phyloP scores from a whole-genome alignment of 2,113 vertebrate genomes.

The Tragelaphus scriptus region DNA sequence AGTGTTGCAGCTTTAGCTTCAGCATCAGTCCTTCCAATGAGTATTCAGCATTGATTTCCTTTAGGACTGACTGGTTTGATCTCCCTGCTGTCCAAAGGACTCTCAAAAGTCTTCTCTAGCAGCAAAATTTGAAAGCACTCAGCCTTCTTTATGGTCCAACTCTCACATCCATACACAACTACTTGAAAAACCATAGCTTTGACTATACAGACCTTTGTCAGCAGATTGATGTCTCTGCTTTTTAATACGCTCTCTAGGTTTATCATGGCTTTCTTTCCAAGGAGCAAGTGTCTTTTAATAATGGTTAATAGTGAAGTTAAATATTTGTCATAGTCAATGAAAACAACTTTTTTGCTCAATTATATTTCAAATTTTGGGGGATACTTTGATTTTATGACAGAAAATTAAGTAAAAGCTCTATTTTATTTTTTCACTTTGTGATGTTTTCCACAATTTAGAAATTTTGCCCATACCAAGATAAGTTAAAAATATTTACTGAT shows the following conservation, averaged over 20 bases:
- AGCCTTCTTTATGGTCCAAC: background rate
- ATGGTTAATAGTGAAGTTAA: background rate
- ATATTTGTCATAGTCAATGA: background rate
- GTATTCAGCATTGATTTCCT: background rate
- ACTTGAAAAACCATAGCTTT: background rate
- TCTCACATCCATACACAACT: background rate
- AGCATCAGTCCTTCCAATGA: background rate
- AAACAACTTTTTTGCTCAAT: background rate
- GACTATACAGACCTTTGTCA: background rate
- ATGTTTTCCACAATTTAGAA: background rate
- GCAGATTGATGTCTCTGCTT: background rate
- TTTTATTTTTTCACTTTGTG: background rate
- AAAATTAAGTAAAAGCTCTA: background rate
- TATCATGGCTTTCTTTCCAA: background rate
- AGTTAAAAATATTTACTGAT: background rate
- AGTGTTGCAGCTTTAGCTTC: background rate
- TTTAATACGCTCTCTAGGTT: background rate
- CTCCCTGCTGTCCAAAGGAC: background rate
- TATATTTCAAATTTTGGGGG: background rate
- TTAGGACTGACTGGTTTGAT: background rate
- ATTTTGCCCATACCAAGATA: background rate
- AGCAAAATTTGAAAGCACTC: background rate
- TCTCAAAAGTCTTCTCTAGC: background rate
- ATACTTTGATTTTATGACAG: background rate
- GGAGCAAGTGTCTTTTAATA: background rate